Conservation (phyloP, 2,888 invertebrate genomes). For the Diaperis boleti region DNA sequence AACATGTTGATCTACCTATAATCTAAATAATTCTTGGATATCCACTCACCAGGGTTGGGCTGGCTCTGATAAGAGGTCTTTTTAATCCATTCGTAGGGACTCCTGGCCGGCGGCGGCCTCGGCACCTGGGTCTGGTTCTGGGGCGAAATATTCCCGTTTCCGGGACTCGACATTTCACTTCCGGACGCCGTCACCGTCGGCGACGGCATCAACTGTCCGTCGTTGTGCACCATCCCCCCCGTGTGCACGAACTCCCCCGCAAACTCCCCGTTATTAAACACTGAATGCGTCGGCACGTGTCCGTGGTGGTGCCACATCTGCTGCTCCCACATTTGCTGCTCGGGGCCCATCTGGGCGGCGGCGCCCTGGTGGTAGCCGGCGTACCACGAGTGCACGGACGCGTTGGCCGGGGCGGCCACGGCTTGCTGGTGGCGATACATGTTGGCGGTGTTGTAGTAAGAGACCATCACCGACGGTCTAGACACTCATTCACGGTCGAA, state of each 20-base stretch:
- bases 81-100: slow-evolving; percentile 94
- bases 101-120: slow-evolving; percentile 79
- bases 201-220: slow-evolving; percentile 66
- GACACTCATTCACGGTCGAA: slow-evolving; percentile 15
- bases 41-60: slow-evolving; percentile 82
- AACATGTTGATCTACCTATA: no score
- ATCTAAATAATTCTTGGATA: no score
- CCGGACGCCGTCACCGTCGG: slow-evolving; percentile 72
- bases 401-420: slow-evolving; percentile 60
- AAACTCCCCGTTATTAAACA: slow-evolving; percentile 67
- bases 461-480: slow-evolving; percentile 72
- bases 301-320: slow-evolving; percentile 66
- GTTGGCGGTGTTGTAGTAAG: slow-evolving; percentile 77
- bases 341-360: slow-evolving; percentile 56
- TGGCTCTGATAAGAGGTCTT: slow-evolving; percentile 87
- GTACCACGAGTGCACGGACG: slow-evolving; percentile 65
- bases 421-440: slow-evolving; percentile 67
- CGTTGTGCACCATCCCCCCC: slow-evolving; percentile 59
- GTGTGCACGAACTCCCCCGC: slow-evolving; percentile 60
- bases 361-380: slow-evolving; percentile 67
- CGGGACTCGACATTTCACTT: slow-evolving; percentile 73
- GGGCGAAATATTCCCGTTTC: slow-evolving; percentile 62
- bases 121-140: slow-evolving; percentile 51
- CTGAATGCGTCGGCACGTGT: slow-evolving; percentile 58
- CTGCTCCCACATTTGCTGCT: slow-evolving; percentile 64